Percentiles rank a stretch among this genome's conserved stretches.
These are phyloP conservation scores for Ypsolopha scabrella DNA, from an alignment of 2,888 invertebrate species.

Conservation along the genomic window DNA sequence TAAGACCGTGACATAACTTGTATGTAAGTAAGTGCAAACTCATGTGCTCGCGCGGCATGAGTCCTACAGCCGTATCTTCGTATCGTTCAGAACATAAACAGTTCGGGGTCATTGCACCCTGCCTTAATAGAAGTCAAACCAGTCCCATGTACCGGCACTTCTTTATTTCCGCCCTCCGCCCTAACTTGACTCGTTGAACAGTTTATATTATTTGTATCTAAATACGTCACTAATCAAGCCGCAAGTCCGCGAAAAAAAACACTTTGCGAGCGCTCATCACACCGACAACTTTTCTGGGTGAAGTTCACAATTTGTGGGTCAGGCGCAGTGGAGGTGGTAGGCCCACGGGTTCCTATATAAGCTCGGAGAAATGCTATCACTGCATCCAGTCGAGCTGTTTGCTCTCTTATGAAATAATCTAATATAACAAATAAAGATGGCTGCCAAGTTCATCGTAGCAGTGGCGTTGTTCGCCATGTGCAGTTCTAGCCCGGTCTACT, in stretches of 20 bases:
- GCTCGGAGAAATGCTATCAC: constrained; percentile 64
- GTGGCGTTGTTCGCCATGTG: constrained; percentile 43
- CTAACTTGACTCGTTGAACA: background rate
- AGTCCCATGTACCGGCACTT: background rate
- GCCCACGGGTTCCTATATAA: constrained; percentile 40
- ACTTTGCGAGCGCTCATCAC: constrained; percentile 42
- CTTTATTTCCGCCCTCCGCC: background rate
- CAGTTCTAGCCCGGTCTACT: constrained; percentile 39
- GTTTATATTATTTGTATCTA: background rate
- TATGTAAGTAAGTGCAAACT: background rate
- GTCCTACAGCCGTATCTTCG: background rate
- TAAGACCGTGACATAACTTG: background rate
- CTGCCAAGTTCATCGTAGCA: constrained; percentile 44
- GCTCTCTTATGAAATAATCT: constrained; percentile 25
- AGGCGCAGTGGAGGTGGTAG: constrained; percentile 35
- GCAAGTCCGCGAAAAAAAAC: background rate
- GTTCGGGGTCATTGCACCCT: constrained; percentile 8
- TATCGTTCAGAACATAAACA: too few species aligned
- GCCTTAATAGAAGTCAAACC: constrained; percentile 3
- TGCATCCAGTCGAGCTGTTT: constrained; percentile 48
- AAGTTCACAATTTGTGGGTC: constrained; percentile 51
- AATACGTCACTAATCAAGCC: constrained; percentile 29
- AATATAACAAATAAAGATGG: constrained; percentile 29
- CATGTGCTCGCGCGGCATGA: background rate
- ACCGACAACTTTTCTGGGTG: constrained; percentile 39